Percentiles rank a stretch among this genome's conserved stretches.
phyloP scores from a whole-genome alignment of 2,797 vertebrate genomes.

The Varecia variegata region DNA sequence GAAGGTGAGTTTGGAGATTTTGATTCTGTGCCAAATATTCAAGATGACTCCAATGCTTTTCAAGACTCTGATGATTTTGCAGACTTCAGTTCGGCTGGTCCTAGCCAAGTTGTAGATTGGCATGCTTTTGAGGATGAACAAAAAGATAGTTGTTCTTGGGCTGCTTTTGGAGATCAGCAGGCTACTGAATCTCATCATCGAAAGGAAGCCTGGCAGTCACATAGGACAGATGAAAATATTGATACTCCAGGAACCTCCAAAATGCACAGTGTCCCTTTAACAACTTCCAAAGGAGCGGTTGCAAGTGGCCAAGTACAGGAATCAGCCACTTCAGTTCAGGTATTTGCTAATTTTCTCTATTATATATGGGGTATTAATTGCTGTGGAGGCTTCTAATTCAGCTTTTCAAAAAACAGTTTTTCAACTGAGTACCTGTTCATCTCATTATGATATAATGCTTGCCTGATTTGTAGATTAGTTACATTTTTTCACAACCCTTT shows the following conservation, averaged over 20 bases:
- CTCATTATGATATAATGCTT: slow-evolving; percentile 27
- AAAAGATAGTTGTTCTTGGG: slow-evolving; percentile 89
- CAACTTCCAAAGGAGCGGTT: slow-evolving; percentile 77
- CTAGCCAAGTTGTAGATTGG: slow-evolving; percentile 86
- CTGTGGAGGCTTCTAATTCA: neutral
- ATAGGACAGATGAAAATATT: slow-evolving; percentile 79
- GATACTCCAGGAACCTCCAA: slow-evolving; percentile 74
- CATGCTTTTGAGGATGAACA: slow-evolving; percentile 88
- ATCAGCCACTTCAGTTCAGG: slow-evolving; percentile 83
- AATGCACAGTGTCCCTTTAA: slow-evolving; percentile 76
- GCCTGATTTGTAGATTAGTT: slow-evolving; percentile 30
- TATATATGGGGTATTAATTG: neutral
- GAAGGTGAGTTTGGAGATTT: slow-evolving; percentile 91
- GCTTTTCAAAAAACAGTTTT: slow-evolving; percentile 44
- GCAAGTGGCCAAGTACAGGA: slow-evolving; percentile 80
- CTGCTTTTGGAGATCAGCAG: slow-evolving; percentile 87
- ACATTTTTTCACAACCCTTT: slow-evolving; percentile 47
- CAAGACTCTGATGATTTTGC: slow-evolving; percentile 95
- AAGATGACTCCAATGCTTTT: slow-evolving; percentile 83
- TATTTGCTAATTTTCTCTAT: slow-evolving; percentile 71
- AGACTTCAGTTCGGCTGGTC: slow-evolving; percentile 94
- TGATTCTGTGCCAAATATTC: slow-evolving; percentile 84
- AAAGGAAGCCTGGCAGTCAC: slow-evolving; percentile 82
- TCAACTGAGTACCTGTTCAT: slow-evolving; percentile 34
- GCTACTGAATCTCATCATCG: slow-evolving; percentile 80